These are phyloP conservation scores for Myrmecobius fasciatus DNA, from an alignment of 2,113 vertebrate genomes.

Conservation along the genomic window DNA sequence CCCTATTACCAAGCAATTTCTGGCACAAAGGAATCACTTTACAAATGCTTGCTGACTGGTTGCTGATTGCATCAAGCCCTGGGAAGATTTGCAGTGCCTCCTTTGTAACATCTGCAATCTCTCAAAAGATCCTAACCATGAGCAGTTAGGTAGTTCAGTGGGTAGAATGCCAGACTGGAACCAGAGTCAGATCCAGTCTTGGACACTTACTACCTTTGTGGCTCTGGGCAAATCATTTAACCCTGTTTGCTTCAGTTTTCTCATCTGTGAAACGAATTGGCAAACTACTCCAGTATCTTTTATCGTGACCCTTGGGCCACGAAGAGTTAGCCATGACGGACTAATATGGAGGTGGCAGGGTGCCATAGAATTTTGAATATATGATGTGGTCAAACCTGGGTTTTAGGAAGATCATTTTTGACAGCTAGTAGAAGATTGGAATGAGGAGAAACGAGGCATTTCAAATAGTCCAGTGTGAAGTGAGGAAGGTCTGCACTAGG, in stretches of 20 bases:
- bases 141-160: too few species aligned
- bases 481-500: background rate
- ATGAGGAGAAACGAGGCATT: background rate
- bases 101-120: background rate
- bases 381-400: background rate
- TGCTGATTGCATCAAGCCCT: background rate
- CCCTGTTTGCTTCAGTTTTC: too few species aligned
- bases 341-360: background rate
- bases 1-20: background rate
- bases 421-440: background rate
- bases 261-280: background rate
- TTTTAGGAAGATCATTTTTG: background rate
- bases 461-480: background rate
- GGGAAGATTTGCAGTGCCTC: background rate
- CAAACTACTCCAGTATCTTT: background rate
- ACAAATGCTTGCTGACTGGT: background rate
- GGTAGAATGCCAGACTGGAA: background rate
- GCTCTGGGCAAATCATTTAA: too few species aligned
- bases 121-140: background rate
- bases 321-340: background rate
- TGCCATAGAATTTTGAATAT: background rate
- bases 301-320: too few species aligned
- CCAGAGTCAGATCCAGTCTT: background rate
- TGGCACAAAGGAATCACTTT: background rate
- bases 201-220: background rate